A percentile compares a stretch with the other conserved stretches of the same genome.
These are phyloP conservation scores for Dolichallabes microphthalmus DNA, from an alignment of 2,113 vertebrate genomes.

Conservation along the genomic window DNA sequence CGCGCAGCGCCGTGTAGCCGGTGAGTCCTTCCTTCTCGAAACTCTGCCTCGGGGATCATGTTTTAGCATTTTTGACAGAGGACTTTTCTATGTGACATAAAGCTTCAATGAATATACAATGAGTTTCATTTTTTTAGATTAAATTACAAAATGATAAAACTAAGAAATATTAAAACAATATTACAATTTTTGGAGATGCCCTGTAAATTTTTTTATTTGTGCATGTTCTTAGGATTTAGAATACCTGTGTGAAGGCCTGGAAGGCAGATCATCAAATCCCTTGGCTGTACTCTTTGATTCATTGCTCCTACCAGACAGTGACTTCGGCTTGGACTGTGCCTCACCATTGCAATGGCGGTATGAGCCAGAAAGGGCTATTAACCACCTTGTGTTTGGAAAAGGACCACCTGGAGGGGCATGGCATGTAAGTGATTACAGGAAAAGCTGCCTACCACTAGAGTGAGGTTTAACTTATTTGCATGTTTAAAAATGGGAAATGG, in stretches of 20 bases:
- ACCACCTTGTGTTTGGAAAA: slow-evolving; percentile 77
- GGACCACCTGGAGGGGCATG: slow-evolving; percentile 77
- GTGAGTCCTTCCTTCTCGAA: too few relatives aligned
- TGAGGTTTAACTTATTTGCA: neutral
- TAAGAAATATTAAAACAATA: too few relatives aligned
- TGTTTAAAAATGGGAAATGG: neutral
- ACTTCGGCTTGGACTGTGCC: slow-evolving; percentile 69
- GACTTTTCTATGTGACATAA: too few relatives aligned
- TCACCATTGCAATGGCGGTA: slow-evolving; percentile 73
- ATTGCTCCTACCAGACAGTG: slow-evolving; percentile 75
- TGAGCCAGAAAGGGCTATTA: slow-evolving; percentile 64
- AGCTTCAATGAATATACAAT: too few relatives aligned
- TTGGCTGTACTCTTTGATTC: slow-evolving; percentile 79
- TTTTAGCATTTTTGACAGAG: too few relatives aligned
- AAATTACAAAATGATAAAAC: too few relatives aligned
- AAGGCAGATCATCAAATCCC: slow-evolving; percentile 77
- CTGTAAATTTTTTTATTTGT: too few relatives aligned
- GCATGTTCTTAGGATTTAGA: slow-evolving; percentile 70
- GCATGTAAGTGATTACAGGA: slow-evolving; percentile 67
- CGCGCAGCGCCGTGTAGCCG: too few relatives aligned
- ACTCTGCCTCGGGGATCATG: too few relatives aligned
- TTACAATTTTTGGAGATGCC: too few relatives aligned
- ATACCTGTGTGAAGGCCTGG: slow-evolving; percentile 77
- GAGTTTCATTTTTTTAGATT: too few relatives aligned
- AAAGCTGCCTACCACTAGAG: neutral